Evolutionary conservation across 2,113 vertebrate genomes (phyloP).

Genomic region (Chunga burmeisteri): DNA sequence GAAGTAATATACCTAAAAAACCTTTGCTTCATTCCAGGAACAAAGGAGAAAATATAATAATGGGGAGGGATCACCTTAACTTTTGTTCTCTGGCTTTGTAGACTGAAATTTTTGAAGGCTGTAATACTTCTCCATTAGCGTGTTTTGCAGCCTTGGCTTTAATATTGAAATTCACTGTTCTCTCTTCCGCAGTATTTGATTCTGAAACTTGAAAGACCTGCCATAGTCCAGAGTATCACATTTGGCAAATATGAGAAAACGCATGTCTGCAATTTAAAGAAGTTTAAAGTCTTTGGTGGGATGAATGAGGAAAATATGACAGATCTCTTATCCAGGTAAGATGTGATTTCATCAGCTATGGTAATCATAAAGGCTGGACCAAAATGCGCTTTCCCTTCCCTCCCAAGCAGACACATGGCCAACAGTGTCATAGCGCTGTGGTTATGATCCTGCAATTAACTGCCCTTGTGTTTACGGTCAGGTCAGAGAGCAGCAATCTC

Average conservation of each 20-base stretch:
- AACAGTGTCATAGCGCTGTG: neutral
- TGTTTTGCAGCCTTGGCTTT: neutral
- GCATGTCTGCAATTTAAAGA: constrained; percentile 98
- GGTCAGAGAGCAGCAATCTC: constrained; percentile 1
- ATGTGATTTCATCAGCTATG: neutral
- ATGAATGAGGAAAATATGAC: constrained; percentile 99
- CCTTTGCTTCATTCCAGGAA: neutral
- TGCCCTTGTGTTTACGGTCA: neutral
- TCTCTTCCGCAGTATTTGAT: constrained; percentile 87
- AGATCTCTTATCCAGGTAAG: constrained; percentile 95
- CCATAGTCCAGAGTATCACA: constrained; percentile 96
- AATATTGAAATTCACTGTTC: neutral
- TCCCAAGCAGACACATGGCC: neutral
- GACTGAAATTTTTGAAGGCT: neutral
- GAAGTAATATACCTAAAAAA: neutral
- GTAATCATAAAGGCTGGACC: neutral
- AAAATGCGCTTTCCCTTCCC: neutral
- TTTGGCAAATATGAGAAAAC: constrained; percentile 99
- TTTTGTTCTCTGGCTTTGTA: neutral
- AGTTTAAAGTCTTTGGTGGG: constrained; percentile 98
- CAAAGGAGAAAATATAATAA: neutral
- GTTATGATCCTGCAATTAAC: neutral
- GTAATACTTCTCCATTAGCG: neutral
- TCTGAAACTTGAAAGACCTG: constrained; percentile 95
- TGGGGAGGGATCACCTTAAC: neutral